These are phyloP conservation scores for Olivierus martensii DNA, from an alignment of 1,140 invertebrate genomes.

Conservation along the genomic window DNA sequence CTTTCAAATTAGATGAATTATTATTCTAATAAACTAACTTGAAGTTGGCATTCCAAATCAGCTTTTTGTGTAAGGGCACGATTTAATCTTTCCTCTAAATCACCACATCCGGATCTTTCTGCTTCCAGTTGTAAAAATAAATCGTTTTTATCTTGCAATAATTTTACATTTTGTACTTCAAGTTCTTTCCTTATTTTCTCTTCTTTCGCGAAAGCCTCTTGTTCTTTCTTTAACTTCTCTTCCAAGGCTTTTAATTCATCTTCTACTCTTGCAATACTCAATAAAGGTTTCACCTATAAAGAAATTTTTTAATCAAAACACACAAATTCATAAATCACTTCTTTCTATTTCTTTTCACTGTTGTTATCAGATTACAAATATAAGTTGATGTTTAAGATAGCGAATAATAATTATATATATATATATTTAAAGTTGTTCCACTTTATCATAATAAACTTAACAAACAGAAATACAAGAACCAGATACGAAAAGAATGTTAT, in stretches of 20 bases:
- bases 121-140: slow-evolving; percentile 74
- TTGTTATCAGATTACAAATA: no score
- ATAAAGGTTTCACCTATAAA: slow-evolving; percentile 73
- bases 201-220: slow-evolving; percentile 86
- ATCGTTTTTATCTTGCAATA: slow-evolving; percentile 83
- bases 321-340: no score
- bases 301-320: no score
- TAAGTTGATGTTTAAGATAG: no score
- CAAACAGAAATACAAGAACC: no score
- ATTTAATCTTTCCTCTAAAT: slow-evolving; percentile 79
- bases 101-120: slow-evolving; percentile 72
- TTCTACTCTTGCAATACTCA: slow-evolving; percentile 95
- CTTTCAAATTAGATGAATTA: no score
- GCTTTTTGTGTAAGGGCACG: slow-evolving; percentile 92
- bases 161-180: slow-evolving; percentile 79
- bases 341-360: no score
- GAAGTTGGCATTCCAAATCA: slow-evolving; percentile 88
- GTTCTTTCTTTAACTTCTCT: slow-evolving; percentile 85
- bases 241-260: slow-evolving; percentile 89
- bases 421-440: no score
- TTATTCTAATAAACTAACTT: no score
- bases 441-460: no score
- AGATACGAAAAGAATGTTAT: no score
- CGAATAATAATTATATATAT: no score
- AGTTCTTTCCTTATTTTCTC: slow-evolving; percentile 94